phyloP scores from a whole-genome alignment of 2,888 invertebrate species.

The Spodoptera exigua region DNA sequence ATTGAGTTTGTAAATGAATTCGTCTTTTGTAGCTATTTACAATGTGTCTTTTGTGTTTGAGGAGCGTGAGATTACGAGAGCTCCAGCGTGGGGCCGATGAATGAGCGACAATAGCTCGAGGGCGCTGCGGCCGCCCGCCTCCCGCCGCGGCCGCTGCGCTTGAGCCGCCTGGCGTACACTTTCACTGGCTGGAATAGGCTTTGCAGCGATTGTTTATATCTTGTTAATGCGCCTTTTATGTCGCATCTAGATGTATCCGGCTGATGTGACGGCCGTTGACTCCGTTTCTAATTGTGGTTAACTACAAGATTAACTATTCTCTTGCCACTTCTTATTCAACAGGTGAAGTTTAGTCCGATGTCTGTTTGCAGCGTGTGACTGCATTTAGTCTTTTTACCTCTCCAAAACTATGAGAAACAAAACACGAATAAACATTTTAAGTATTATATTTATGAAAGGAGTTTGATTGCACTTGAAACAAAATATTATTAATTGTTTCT shows the following conservation, averaged over 20 bases:
- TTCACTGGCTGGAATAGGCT: constrained; percentile 63
- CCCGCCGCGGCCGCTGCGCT: constrained; percentile 22
- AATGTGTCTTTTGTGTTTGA: constrained; percentile 47
- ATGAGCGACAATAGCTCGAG: constrained; percentile 50
- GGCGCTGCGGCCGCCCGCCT: constrained; percentile 29
- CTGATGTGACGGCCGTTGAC: constrained; percentile 78
- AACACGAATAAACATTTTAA: too few species aligned
- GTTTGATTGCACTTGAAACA: too few species aligned
- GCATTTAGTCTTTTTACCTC: not conserved
- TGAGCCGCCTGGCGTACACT: constrained; percentile 49
- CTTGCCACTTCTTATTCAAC: constrained; percentile 54
- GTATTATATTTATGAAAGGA: too few species aligned
- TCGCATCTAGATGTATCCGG: constrained; percentile 78
- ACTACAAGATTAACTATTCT: constrained; percentile 51
- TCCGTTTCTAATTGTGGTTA: constrained; percentile 71
- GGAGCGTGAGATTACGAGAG: constrained; percentile 53
- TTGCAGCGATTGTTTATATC: constrained; percentile 64
- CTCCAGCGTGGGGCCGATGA: constrained; percentile 39
- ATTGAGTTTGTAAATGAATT: constrained; percentile 17
- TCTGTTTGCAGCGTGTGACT: constrained; percentile 24
- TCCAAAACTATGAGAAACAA: too few species aligned
- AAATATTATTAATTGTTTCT: too few species aligned
- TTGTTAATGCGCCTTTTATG: constrained; percentile 73
- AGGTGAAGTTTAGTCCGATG: constrained; percentile 50
- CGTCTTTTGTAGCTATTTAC: constrained; percentile 21